These are phyloP conservation scores for Dasyurus viverrinus DNA, from an alignment of 2,113 vertebrate genomes.

Conservation along the genomic window DNA sequence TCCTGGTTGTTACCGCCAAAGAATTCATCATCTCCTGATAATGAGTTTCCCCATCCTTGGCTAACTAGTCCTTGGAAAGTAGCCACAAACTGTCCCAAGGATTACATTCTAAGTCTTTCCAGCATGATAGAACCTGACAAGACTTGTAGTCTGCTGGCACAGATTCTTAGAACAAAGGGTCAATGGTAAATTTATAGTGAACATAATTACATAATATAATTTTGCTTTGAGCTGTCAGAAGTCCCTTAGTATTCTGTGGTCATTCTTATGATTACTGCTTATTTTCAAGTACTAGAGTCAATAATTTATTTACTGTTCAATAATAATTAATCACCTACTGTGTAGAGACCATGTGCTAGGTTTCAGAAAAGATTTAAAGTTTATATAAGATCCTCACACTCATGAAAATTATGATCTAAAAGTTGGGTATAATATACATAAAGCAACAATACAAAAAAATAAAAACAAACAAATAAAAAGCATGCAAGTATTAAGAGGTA, in stretches of 20 bases:
- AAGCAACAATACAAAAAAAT: no score
- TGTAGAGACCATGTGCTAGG: background rate
- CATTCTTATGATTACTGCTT: slow-evolving; percentile 6
- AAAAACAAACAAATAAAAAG: no score
- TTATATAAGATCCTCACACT: background rate
- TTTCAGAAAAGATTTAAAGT: background rate
- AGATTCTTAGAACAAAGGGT: background rate
- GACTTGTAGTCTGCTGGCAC: background rate
- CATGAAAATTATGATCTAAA: background rate
- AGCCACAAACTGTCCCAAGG: background rate
- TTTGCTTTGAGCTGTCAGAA: slow-evolving; percentile 7
- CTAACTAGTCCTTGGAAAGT: background rate
- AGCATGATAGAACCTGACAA: background rate
- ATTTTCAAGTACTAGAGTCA: background rate
- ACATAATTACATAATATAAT: slow-evolving; percentile 22
- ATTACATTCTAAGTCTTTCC: background rate
- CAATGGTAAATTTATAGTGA: slow-evolving; percentile 2
- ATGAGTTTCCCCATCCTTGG: background rate
- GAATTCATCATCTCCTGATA: background rate
- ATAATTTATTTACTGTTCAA: background rate
- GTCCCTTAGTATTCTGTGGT: background rate
- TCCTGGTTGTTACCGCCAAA: background rate
- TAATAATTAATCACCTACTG: background rate
- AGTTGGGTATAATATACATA: background rate
- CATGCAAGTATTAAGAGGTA: background rate